A percentile compares a stretch with the other conserved stretches of the same genome.
phyloP scores from a whole-genome alignment of 2,113 vertebrate species.

The Tretioscincus oriximinensis region DNA sequence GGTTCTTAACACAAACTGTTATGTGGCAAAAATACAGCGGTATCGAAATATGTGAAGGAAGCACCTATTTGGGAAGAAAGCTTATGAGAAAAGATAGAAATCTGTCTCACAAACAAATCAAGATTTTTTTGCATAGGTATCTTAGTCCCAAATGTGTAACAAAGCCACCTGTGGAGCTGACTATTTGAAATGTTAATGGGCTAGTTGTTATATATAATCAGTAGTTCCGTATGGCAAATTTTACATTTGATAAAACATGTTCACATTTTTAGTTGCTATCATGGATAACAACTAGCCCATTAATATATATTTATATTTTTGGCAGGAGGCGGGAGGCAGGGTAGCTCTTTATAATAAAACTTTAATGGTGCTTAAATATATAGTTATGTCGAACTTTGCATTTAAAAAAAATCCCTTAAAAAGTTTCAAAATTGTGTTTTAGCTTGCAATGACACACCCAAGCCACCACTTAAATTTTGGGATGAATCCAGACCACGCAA shows the following conservation, averaged over 20 bases:
- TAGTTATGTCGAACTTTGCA: too few relatives aligned
- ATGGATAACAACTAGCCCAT: background rate
- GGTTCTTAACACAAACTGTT: background rate
- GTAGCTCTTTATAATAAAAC: too few relatives aligned
- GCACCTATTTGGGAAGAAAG: background rate
- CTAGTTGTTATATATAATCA: background rate
- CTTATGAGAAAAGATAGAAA: background rate
- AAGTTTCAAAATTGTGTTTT: conserved; percentile 7
- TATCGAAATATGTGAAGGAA: background rate
- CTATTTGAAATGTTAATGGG: background rate
- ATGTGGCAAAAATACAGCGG: too few relatives aligned
- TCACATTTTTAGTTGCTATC: background rate
- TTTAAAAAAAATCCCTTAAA: too few relatives aligned
- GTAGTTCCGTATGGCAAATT: background rate
- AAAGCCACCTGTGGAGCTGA: background rate
- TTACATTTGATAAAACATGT: background rate
- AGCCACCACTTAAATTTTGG: conserved; percentile 99
- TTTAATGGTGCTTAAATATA: too few relatives aligned
- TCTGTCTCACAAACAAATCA: background rate
- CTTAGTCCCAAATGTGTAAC: background rate
- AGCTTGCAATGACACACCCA: conserved; percentile 98
- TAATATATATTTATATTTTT: too few relatives aligned
- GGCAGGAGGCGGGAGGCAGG: too few relatives aligned
- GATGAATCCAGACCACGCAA: conserved; percentile 98
- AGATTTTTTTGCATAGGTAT: background rate